Base-by-base conservation (phyloP, 2,888 invertebrate genomes). In the Archips xylosteana region DNA sequence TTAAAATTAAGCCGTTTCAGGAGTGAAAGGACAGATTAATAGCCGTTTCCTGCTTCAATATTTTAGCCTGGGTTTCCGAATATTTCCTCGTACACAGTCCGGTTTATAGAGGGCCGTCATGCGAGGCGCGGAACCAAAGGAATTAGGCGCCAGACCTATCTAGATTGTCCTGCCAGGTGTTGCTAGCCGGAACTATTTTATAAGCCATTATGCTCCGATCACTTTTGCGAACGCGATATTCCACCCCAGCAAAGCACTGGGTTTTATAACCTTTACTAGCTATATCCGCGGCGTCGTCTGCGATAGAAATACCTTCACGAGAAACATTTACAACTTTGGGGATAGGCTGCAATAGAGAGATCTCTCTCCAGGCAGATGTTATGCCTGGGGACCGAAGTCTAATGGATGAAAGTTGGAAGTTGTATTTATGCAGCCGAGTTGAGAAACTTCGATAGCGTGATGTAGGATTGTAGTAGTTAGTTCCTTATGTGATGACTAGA, bases 151-250 rank as follows among this genome's bases (percentile, higher is more conserved):
- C 36, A 60, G 49, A 61, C 6, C 62, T 62, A 61, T 51, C 49
- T 71, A 54, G 61, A 69, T 62, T 65, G 66, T 81, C 82, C 81
- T 79, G 75, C 82, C 82, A 81, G 79, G 71, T 70, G 70, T 57
- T 69, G 63, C 73, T 61, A 65, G 75, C 76, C 76, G 77, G 75
- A 78, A 75, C 70, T 76, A 59, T 75, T 45, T 54, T 63, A 73
- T 61, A 67, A 54, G 39, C 12, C 75, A 71, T 70, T 77, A 68
- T 72, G 34, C 34, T 12, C 42, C 45, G 45, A 68, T 60, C 47
- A 34, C 45, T 68, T 63, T 10, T 42, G 51, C n/a, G 54, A 69
- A 61, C n/a, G 49, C 13, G 51, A 68, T 60, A 60, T 36, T 23
- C 23, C 1, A 23, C 13, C 23, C 12, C 15, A 6, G 42, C 45